Conservation (phyloP, 2,113 vertebrate species). For the Chaetops frenatus region DNA sequence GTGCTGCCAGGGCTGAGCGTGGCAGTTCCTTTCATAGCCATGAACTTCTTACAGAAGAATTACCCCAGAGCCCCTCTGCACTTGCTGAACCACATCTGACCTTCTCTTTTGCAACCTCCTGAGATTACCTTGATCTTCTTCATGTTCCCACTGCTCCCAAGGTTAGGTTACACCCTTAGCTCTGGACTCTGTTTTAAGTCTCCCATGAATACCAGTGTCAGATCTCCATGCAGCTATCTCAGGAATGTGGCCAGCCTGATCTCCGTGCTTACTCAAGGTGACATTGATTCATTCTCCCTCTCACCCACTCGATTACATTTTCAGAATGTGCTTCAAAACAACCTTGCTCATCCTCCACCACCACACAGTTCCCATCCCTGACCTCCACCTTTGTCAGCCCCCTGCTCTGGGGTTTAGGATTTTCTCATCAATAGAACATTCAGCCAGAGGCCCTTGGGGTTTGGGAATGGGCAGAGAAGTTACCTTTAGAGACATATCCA, state of each 20-base stretch:
- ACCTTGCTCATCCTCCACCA: neutral
- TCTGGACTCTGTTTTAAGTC: slow-evolving; percentile 65
- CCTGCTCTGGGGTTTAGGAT: neutral
- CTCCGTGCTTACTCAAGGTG: slow-evolving; percentile 48
- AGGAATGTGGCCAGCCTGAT: slow-evolving; percentile 63
- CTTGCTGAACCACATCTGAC: slow-evolving; percentile 18
- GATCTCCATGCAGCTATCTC: slow-evolving; percentile 53
- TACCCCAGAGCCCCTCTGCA: neutral
- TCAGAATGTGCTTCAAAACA: neutral
- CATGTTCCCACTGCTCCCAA: neutral
- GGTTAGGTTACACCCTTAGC: neutral
- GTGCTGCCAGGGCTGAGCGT: neutral
- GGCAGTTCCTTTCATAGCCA: neutral
- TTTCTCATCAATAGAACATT: neutral
- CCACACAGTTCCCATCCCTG: neutral
- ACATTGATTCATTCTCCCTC: slow-evolving; percentile 63
- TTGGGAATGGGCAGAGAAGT: neutral
- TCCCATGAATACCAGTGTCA: slow-evolving; percentile 48
- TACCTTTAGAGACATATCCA: neutral
- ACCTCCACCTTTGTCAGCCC: neutral
- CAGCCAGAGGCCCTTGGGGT: neutral
- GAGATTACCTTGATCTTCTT: slow-evolving; percentile 27
- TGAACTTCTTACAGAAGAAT: neutral
- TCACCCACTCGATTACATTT: slow-evolving; percentile 25
- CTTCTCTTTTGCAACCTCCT: neutral